phyloP scores from a whole-genome alignment of 2,113 vertebrate species.

The Ameiurus melas region DNA sequence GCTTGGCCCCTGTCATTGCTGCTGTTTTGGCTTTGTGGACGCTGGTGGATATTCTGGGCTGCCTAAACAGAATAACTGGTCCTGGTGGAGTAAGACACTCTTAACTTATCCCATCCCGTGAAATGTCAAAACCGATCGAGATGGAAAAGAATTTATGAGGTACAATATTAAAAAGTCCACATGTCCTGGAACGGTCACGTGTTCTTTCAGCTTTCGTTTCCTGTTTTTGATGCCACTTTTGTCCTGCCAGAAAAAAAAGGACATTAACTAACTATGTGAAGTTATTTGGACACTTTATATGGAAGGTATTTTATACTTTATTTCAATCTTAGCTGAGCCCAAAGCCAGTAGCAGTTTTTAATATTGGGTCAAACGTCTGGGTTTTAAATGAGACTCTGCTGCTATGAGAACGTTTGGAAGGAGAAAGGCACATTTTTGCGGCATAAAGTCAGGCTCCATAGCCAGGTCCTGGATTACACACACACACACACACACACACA shows the following conservation, averaged over 20 bases:
- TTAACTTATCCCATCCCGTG: slow-evolving; percentile 14
- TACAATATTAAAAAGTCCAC: slow-evolving; percentile 9
- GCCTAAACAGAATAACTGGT: background rate
- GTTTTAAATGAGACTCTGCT: slow-evolving; percentile 27
- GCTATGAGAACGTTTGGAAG: slow-evolving; percentile 12
- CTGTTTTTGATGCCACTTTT: slow-evolving; percentile 7
- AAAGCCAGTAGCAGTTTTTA: background rate
- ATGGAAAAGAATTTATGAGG: slow-evolving; percentile 21
- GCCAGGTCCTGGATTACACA: slow-evolving; percentile 37
- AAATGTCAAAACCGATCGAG: slow-evolving; percentile 28
- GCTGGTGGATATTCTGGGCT: background rate
- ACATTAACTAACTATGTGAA: background rate
- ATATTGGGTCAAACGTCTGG: slow-evolving; percentile 29
- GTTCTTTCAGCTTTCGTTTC: slow-evolving; percentile 5
- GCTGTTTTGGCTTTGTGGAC: slow-evolving; percentile 20
- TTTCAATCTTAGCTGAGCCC: background rate
- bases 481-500: background rate
- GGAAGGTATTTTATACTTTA: slow-evolving; percentile 14
- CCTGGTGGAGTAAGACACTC: slow-evolving; percentile 18
- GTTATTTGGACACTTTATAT: background rate
- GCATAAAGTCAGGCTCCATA: slow-evolving; percentile 42
- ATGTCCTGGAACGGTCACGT: background rate
- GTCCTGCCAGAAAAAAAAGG: background rate
- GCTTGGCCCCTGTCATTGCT: background rate
- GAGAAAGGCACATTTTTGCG: slow-evolving; percentile 48